Percentiles rank a stretch among this genome's conserved stretches.
Evolutionary conservation across 2,797 vertebrate genomes (phyloP).

Genomic region (Scleropages formosus): DNA sequence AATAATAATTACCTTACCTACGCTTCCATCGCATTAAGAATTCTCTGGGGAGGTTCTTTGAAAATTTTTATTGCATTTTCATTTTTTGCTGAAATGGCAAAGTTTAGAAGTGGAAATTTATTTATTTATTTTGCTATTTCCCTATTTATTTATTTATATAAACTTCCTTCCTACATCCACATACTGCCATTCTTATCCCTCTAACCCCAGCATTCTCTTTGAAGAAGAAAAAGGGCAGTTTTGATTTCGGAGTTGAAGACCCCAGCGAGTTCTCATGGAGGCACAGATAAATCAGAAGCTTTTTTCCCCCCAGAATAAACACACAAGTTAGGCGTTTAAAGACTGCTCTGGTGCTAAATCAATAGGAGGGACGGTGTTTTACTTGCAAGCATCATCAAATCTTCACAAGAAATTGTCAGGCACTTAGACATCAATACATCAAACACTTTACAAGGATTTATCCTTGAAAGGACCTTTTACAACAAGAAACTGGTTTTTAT

Average conservation of each 20-base stretch:
- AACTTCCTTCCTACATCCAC: too few relatives aligned
- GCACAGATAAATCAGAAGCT: constrained; percentile 2
- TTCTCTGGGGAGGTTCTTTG: too few relatives aligned
- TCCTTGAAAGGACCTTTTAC: not conserved
- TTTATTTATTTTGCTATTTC: too few relatives aligned
- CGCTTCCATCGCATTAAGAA: too few relatives aligned
- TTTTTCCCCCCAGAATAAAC: not conserved
- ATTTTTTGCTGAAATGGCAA: too few relatives aligned
- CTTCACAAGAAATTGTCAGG: not conserved
- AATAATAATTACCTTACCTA: too few relatives aligned
- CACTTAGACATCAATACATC: not conserved
- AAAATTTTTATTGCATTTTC: too few relatives aligned
- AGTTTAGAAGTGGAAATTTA: too few relatives aligned
- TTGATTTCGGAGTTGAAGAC: too few relatives aligned
- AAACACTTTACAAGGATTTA: not conserved
- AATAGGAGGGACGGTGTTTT: not conserved
- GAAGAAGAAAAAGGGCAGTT: constrained; percentile 7
- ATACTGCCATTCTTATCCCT: constrained; percentile 9
- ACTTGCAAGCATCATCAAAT: not conserved
- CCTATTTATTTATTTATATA: too few relatives aligned
- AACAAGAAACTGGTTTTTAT: too few relatives aligned
- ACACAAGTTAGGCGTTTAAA: not conserved
- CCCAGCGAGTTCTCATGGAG: not conserved
- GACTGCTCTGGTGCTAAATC: constrained; percentile 12
- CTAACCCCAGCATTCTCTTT: constrained; percentile 15